Evolutionary conservation across 2,888 invertebrate genomes (phyloP), one percentile per base, ranked within the genome.

Genomic region (Barypeithes pellucidus): DNA sequence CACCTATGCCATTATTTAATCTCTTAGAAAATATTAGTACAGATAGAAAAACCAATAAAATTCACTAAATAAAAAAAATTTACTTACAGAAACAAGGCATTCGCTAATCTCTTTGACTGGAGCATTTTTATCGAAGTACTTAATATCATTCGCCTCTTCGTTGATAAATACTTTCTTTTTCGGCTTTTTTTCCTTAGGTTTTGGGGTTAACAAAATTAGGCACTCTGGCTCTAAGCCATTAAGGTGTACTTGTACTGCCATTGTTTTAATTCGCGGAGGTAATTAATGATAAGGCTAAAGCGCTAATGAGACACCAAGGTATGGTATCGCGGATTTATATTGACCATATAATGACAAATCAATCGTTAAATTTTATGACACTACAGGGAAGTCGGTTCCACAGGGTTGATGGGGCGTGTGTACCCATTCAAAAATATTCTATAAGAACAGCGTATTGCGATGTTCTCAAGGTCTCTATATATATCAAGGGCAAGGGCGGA

Each of bases 31-130:
- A n/a, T n/a, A n/a, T n/a, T n/a, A n/a, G n/a, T n/a, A n/a, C n/a
- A n/a, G n/a, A n/a, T n/a, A n/a, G n/a, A n/a, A n/a, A n/a, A n/a
- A n/a, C n/a, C n/a, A n/a, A n/a, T n/a, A n/a, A n/a, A n/a, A n/a
- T n/a, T n/a, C n/a, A n/a, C n/a, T n/a, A n/a, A n/a, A n/a, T 29
- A 5, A 16, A 43, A 16, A 14, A 43, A 43, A n/a, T 39, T 12
- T 33, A 57, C 54, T 57, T 33, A 57, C 54, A 33, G 54, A 33
- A 11, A 57, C 33, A 18, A 57, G 5, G 33, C 54, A 57, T 1
- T 11, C 8, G 18, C 54, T 57, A 12, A 57, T 8, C 33, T 57
- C 16, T 11, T 11, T 57, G 2, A 18, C 33, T 11, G 54, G 54
- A 16, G 54, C 54, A 18, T 33, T 33, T 57, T 33, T 57, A 8